Evolutionary conservation across 2,113 vertebrate genomes (phyloP).

Genomic region (Scalopus aquaticus): DNA sequence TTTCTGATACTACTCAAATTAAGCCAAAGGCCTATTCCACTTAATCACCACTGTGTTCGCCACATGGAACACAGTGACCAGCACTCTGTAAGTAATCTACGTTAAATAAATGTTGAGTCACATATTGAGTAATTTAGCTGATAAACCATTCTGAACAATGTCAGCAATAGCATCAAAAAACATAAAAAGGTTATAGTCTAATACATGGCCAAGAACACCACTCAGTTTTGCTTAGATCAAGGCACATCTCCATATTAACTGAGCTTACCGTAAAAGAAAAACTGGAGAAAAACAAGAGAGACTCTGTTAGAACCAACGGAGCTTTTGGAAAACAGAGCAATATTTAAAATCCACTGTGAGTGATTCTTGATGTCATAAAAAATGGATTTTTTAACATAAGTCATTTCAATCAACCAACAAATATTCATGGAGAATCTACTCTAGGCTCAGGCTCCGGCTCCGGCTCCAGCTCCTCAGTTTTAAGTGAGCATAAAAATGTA

Average conservation of each 20-base stretch:
- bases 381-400: neutral
- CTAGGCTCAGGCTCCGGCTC: neutral
- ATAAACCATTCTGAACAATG: slow-evolving; percentile 10
- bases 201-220: neutral
- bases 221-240: neutral
- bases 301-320: slow-evolving; percentile 9
- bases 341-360: neutral
- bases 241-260: neutral
- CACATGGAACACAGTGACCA: neutral
- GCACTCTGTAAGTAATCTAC: neutral
- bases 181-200: neutral
- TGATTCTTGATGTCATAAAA: slow-evolving; percentile 5
- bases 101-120: slow-evolving; percentile 26
- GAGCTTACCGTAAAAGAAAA: neutral
- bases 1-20: slow-evolving; percentile 51
- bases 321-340: slow-evolving; percentile 29
- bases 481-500: slow-evolving; percentile 7
- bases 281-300: neutral
- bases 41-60: slow-evolving; percentile 8
- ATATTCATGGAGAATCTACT: neutral
- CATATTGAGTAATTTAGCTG: neutral
- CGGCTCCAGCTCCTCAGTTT: neutral
- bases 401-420: neutral
- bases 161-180: slow-evolving; percentile 37
- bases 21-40: neutral